Base-by-base conservation (phyloP, 2,113 vertebrate species). In the Cinclus mexicanus region DNA sequence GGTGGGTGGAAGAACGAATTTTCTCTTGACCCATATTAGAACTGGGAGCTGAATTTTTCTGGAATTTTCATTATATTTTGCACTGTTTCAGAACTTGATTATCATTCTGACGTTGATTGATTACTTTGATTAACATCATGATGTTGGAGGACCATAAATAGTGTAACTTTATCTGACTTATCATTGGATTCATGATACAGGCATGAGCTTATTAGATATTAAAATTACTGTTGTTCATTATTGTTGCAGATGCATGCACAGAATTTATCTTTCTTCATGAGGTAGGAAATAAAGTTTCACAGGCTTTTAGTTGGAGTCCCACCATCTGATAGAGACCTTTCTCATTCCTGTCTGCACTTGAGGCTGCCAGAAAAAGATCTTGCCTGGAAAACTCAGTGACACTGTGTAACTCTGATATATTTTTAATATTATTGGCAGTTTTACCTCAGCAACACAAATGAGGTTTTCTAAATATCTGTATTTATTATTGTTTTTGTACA, bases 1-100 rank as follows among this genome's bases (percentile, higher is more conserved):
- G 5, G 5, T 56, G 7, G 0, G 1, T 33, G 7, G 12, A 65
- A 47, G 9, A 67, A 63, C 80, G 19, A 6, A 13, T 47, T 64
- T 77, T 50, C 1, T 41, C 12, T 55, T 81, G 17, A 42, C 11
- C 8, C 2, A 5, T 29, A 16, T 12, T 4, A 9, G 33, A 87
- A 69, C 10, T 11, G 33, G 7, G 6, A 9, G 1, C 11, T 33
- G 15, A 3, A 4, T 35, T 89, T 79, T 91, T 83, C 42, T 61
- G 28, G n/a, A 53, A 35, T 41, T 81, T 63, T 53, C 5, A 9
- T 46, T 64, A 20, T 63, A 22, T 19, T 91, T 85, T n/a, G 11
- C 13, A 23, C 5, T 44, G 6, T 33, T 91, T 86, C 25, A 52
- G 29, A 52, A 17, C 14, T 20, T 42, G 23, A 44, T 70, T 79